phyloP scores from a whole-genome alignment of 2,888 invertebrate species.

The Pecten maximus region DNA sequence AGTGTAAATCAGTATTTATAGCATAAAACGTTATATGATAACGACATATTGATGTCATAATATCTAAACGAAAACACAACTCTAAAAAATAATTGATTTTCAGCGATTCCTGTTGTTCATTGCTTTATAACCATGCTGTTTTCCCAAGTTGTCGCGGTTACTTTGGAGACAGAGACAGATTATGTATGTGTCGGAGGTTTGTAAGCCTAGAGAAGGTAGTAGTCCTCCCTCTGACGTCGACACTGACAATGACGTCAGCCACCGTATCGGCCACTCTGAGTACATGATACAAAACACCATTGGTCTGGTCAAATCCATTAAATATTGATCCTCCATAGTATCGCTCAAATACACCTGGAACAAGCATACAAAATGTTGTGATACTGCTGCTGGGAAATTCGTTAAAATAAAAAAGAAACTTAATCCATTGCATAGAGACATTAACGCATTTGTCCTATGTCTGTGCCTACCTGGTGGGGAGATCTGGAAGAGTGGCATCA shows the following conservation, averaged over 20 bases:
- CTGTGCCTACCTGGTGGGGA: conserved; percentile 61
- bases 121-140: neutral
- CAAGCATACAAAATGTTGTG: neutral
- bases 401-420: no score
- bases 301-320: conserved; percentile 57
- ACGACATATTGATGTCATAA: no score
- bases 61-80: no score
- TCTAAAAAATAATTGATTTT: no score
- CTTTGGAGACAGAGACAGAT: conserved; percentile 39
- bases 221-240: conserved; percentile 59
- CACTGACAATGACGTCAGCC: conserved; percentile 67
- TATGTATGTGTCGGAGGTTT: conserved; percentile 66
- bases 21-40: no score
- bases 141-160: neutral
- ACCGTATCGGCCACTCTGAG: conserved; percentile 65
- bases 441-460: no score
- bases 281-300: conserved; percentile 64
- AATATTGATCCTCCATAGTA: conserved; percentile 69
- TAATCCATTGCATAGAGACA: no score
- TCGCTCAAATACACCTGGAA: conserved; percentile 66
- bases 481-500: conserved; percentile 58
- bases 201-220: conserved; percentile 66
- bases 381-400: no score
- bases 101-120: neutral
- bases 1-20: no score